Base-by-base conservation (phyloP, 2,888 invertebrate genomes). In the Prenolepis imparis region DNA sequence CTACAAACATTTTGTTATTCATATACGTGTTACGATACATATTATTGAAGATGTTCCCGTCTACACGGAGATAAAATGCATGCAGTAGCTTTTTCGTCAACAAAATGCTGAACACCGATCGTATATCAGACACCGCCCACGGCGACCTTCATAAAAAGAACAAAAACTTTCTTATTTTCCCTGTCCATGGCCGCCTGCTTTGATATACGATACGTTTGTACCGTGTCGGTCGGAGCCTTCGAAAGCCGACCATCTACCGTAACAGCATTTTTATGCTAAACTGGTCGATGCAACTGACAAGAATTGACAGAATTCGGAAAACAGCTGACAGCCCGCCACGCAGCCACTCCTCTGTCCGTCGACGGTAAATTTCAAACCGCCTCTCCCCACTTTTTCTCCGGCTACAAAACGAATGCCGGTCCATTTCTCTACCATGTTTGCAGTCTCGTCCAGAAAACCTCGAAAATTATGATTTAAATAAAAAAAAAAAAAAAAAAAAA, bases 151-250 rank as follows among this genome's bases (percentile, higher is more conserved):
- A 83, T 90, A 91, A 90, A 91, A 88, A 90, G 86, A 88, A 90
- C 89, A 90, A 90, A 90, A 89, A 89, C 90, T 88, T 90, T 90
- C 90, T 91, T 91, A 91, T 90, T 91, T 91, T 90, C 86, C 83
- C 86, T 67, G 87, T 83, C 86, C 86, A 85, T 83, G 88, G 86
- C 86, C 90, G 87, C 90, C 91, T 81, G 91, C 93, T 93, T 93
- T 93, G 93, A 93, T 91, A 93, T 92, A 91, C 90, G 93, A 93
- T 93, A 93, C 92, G 91, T 92, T 91, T 93, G 91, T 91, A 90
- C 88, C 90, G 89, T 87, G 90, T 88, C 90, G 91, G 86, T 87
- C 87, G 88, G 86, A 89, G 89, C 89, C 87, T 90, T 91, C 90
- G 92, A 92, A 92, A 92, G 90, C 90, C 88, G 90, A 88, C 90